Conservation (phyloP, 2,797 vertebrate species). For the Syngnathus rostellatus region DNA sequence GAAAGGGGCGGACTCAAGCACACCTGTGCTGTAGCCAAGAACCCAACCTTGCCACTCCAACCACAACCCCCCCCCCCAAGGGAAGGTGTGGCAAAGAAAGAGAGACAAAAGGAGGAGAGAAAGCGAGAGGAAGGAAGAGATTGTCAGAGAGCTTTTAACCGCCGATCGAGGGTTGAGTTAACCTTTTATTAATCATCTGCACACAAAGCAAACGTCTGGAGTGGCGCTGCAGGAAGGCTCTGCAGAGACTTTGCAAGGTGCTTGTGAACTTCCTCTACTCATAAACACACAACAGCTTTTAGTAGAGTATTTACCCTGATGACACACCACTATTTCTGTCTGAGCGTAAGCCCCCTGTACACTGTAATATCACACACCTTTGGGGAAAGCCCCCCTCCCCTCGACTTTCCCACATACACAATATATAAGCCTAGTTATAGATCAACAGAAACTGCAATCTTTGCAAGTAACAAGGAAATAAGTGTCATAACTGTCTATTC, state of each 20-base stretch:
- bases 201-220: constrained; percentile 50
- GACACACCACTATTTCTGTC: constrained; percentile 50
- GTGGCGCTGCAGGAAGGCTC: constrained; percentile 21
- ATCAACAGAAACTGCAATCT: background rate
- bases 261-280: constrained; percentile 40
- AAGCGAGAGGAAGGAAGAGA: constrained; percentile 65
- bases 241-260: constrained; percentile 34
- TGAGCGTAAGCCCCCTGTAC: constrained; percentile 28
- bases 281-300: constrained; percentile 39
- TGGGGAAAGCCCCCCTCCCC: constrained; percentile 24
- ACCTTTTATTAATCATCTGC: constrained; percentile 56
- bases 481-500: constrained; percentile 15
- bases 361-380: constrained; percentile 41
- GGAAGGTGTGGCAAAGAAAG: constrained; percentile 60
- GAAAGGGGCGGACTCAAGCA: constrained; percentile 53
- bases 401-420: constrained; percentile 13
- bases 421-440: constrained; percentile 35
- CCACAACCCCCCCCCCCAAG: constrained; percentile 59
- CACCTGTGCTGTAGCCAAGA: constrained; percentile 58
- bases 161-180: constrained; percentile 50
- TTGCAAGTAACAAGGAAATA: constrained; percentile 31
- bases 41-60: constrained; percentile 54
- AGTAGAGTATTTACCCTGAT: constrained; percentile 37
- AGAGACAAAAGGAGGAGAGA: constrained; percentile 59
- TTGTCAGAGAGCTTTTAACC: constrained; percentile 57